Conservation (phyloP, 2,797 vertebrate species). For the Eulemur rubriventer region DNA sequence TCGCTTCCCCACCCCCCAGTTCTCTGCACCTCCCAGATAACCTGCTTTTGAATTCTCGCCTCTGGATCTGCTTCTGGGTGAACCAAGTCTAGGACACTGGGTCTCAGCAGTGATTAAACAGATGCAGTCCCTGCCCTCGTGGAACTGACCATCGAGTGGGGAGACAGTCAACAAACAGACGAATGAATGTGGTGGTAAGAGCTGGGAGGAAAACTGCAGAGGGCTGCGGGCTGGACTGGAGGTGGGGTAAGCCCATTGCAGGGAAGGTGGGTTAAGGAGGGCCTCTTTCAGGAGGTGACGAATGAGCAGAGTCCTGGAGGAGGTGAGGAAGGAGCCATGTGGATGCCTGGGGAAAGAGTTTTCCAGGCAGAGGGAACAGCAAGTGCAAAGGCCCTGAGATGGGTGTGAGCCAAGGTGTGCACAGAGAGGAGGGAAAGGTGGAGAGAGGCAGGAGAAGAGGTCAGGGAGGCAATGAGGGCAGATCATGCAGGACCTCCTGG, state of each 20-base stretch:
- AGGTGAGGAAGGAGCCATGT: background rate
- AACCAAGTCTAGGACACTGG: background rate
- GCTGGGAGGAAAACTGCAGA: background rate
- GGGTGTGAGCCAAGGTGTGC: background rate
- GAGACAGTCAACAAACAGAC: background rate
- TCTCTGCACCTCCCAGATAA: background rate
- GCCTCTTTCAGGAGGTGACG: background rate
- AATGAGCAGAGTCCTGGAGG: background rate
- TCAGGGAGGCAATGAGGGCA: background rate
- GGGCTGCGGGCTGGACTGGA: rapidly evolving
- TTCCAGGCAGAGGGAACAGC: background rate
- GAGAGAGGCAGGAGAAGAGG: background rate
- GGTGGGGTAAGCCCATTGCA: background rate
- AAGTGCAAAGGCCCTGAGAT: background rate
- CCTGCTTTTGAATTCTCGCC: background rate
- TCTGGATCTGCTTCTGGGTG: background rate
- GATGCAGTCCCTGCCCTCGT: background rate
- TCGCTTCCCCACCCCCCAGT: background rate
- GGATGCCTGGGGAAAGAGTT: background rate
- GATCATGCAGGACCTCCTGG: background rate
- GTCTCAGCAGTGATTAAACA: background rate
- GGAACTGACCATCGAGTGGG: background rate
- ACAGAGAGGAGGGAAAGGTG: background rate
- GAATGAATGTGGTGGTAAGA: background rate
- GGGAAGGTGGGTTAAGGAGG: background rate